These are phyloP conservation scores for Polietes domitor DNA, from an alignment of 2,888 invertebrate species.

Conservation along the genomic window DNA sequence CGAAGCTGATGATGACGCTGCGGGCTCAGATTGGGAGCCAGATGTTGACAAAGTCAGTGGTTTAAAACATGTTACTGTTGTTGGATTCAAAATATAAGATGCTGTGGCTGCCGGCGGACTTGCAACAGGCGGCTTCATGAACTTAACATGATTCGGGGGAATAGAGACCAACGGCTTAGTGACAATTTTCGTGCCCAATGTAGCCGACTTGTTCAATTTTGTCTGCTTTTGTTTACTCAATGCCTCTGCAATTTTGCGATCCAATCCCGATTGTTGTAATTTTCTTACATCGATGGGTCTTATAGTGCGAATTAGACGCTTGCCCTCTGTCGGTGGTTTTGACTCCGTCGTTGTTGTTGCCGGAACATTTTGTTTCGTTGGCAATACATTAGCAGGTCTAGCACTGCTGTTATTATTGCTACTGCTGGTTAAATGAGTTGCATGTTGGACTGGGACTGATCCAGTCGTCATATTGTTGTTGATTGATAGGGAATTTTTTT, in stretches of 20 bases:
- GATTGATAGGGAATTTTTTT: neutral
- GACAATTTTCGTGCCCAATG: too few species aligned
- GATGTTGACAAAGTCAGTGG: too few species aligned
- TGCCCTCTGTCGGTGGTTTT: constrained; percentile 50
- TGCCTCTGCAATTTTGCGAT: constrained; percentile 76
- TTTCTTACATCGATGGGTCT: constrained; percentile 77
- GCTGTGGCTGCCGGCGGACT: neutral
- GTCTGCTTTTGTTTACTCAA: constrained; percentile 71
- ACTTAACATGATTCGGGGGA: neutral
- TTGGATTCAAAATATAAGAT: neutral
- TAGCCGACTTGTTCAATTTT: too few species aligned
- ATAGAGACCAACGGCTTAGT: too few species aligned
- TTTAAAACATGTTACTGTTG: neutral
- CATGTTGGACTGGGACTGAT: neutral
- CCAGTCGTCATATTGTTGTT: neutral
- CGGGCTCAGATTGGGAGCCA: neutral
- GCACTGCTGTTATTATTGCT: neutral
- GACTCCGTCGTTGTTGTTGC: neutral
- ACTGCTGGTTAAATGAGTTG: neutral
- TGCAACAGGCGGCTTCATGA: constrained; percentile 2
- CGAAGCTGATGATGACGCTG: constrained; percentile 38
- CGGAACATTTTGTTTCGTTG: neutral
- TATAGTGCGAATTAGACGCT: constrained; percentile 76
- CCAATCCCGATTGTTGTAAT: constrained; percentile 75
- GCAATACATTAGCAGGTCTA: neutral